phyloP scores from a whole-genome alignment of 1,140 invertebrate species.

The Drosophila quadrilineata region DNA sequence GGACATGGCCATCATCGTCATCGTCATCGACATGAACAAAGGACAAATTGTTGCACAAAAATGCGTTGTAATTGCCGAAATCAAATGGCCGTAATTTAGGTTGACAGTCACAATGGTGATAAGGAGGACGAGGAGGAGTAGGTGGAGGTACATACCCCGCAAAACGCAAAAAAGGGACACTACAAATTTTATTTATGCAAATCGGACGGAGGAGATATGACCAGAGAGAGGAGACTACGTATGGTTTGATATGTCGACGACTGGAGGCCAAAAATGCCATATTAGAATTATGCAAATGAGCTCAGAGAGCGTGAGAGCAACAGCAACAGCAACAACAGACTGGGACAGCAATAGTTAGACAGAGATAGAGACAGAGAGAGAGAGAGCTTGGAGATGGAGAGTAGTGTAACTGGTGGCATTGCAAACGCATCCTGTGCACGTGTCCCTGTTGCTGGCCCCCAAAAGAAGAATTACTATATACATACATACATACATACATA shows the following conservation, averaged over 20 bases:
- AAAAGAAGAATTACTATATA: no score
- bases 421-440: conserved; percentile 23
- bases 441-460: not conserved
- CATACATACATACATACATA: no score
- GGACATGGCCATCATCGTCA: not conserved
- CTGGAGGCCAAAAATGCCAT: conserved; percentile 60
- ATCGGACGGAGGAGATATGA: conserved; percentile 35
- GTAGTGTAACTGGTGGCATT: not conserved
- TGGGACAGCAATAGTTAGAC: not conserved
- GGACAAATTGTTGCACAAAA: conserved; percentile 71
- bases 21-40: conserved; percentile 18
- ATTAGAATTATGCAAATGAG: conserved; percentile 79
- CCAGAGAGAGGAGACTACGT: conserved; percentile 35
- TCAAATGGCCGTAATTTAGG: conserved; percentile 75
- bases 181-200: conserved; percentile 72
- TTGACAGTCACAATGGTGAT: conserved; percentile 48
- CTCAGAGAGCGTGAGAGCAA: not conserved
- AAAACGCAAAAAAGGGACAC: conserved; percentile 21
- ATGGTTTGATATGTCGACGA: conserved; percentile 21
- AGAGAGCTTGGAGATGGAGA: not conserved
- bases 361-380: not conserved
- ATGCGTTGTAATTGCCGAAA: conserved; percentile 77
- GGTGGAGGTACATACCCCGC: not conserved
- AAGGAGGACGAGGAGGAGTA: not conserved
- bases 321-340: not conserved